Evolutionary conservation across 2,888 invertebrate genomes (phyloP), one percentile per base, ranked within the genome.

Genomic region (Psylliodes chrysocephalus): DNA sequence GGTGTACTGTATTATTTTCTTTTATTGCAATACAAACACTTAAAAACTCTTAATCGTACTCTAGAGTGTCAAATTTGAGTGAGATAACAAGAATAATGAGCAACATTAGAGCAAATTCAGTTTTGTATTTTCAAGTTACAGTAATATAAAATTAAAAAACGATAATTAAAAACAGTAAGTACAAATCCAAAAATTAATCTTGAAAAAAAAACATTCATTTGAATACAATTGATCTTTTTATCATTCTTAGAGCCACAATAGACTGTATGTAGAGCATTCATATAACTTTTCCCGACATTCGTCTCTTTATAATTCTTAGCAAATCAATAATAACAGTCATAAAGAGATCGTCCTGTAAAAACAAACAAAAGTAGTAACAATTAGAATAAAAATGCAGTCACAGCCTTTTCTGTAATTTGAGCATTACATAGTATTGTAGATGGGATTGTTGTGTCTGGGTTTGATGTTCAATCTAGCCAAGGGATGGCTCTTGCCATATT

Each of bases 401-500:
- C 78, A 78, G 77, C 77, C 78, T 71, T 71, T 68, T 73, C 69
- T 67, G 73, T 74, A 74, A 71, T 73, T 77, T 75, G 76, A 77
- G 77, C 78, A 75, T 90, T 90, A 94, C 94, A 94, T 93, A 80
- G 93, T 94, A 86, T 94, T 94, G 85, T 93, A 94, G 83, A 93
- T 91, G 79, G 91, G 89, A 85, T 92, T 91, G 84, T 91, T 91
- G 84, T 90, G 87, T 84, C 89, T 86, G 76, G 88, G 87, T 85
- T 91, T 90, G 83, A 91, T 86, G 84, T 90, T 91, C 83, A 96
- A 88, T 88, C 91, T 91, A 77, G 94, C 91, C 79, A 96, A 86
- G 72, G 96, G 95, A 87, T 96, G 95, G 78, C 92, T 94, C 84
- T 93, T 94, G 75, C 95, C 95, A 82, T 94, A 95, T 82, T 95